Evolutionary conservation across 2,797 vertebrate genomes (phyloP).

Genomic region (Pangasius krempfi): DNA sequence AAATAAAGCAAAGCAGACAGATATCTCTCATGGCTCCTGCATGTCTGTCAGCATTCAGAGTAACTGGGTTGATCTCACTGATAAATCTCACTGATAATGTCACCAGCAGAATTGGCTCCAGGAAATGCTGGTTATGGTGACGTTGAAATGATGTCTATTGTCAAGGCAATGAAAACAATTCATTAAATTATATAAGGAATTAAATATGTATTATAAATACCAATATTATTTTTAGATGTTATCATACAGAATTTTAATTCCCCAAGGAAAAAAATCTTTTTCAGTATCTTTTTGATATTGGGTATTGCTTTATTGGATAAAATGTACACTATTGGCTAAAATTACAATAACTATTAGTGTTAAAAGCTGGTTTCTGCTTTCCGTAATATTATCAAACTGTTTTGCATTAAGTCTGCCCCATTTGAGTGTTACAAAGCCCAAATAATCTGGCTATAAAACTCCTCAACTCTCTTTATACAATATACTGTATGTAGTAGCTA

Average conservation of each 20-base stretch:
- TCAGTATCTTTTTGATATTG: background rate
- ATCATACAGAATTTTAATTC: background rate
- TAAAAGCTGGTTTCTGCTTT: background rate
- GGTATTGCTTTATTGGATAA: background rate
- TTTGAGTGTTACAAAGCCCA: background rate
- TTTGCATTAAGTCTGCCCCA: background rate
- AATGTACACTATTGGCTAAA: background rate
- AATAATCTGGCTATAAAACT: background rate
- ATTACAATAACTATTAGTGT: background rate
- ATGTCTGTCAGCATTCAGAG: constrained; percentile 11
- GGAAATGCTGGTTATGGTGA: background rate
- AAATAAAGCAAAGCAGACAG: background rate
- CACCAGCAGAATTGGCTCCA: too few relatives aligned
- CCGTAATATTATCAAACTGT: background rate
- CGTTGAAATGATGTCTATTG: background rate
- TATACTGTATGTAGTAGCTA: background rate
- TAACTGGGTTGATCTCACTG: background rate
- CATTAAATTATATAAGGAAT: background rate
- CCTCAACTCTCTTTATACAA: background rate
- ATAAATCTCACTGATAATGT: background rate
- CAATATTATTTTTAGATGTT: background rate
- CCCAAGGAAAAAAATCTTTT: background rate
- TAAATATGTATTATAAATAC: background rate
- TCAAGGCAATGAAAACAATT: background rate
- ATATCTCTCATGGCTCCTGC: background rate